Base-by-base conservation (phyloP, 2,113 vertebrate genomes). In the Apistogramma diplotaenia region DNA sequence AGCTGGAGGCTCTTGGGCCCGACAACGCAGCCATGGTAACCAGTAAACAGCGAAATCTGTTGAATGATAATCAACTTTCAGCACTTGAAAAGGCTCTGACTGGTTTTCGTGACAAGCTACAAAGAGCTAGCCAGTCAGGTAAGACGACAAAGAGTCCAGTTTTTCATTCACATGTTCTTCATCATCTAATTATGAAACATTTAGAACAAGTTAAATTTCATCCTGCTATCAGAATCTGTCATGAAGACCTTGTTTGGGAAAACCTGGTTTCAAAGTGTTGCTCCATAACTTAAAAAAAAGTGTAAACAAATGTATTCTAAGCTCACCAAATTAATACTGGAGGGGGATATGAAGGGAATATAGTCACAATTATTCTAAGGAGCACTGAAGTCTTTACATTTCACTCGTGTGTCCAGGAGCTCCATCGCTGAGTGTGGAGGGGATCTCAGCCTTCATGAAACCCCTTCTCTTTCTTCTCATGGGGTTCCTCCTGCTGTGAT, bases 1-100 rank as follows among this genome's bases (percentile, higher is more conserved):
- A 95, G 85, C 74, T 96, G 19, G 31, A 55, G 76, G 89, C 91
- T 31, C 82, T 96, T 23, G 93, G 93, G 65, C 91, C 94, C 40
- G 93, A 93, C 77, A 95, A 90, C 1, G 91, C 92, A 46, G 93
- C 59, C 18, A 76, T 75, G 73, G 62, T 95, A 25, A 95, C 93
- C 2, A 21, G 18, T 2, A 11, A 82, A 23, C 95, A 95, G 84
- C 43, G 2, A 53, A 53, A 31, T 1, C 72, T 18, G 2, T 51
- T 96, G 33, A 29, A 2, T 1, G 2, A 4, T 0, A 60, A 86
- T 6, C 90, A 94, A 43, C 60, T 1, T 23, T 40, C 12, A 1
- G 84, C 93, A 9, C 53, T 95, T 19, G n/a, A 85, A 2, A 58
- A 29, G 2, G 67, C 91, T 1, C 1, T 21, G 11, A 83, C 72